Evolutionary conservation across 2,797 vertebrate species (phyloP).

Genomic region (Myiotriccus ornatus): DNA sequence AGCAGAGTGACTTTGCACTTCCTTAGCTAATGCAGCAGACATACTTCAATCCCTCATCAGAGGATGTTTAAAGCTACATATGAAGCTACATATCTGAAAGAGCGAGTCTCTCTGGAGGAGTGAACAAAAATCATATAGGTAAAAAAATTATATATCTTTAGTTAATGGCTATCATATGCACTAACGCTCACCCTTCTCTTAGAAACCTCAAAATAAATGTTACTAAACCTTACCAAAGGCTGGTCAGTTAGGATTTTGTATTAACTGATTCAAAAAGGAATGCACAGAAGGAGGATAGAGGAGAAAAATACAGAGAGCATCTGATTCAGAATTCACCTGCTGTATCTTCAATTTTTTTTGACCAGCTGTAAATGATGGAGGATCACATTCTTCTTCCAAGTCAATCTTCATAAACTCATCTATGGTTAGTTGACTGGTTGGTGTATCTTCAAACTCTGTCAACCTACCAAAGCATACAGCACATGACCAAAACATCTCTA

Average conservation of each 20-base stretch:
- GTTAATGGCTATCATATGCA: not conserved
- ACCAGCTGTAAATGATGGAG: constrained; percentile 89
- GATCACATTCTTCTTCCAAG: constrained; percentile 92
- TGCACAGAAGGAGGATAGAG: not conserved
- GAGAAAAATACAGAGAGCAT: not conserved
- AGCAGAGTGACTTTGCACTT: not conserved
- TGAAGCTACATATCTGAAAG: not conserved
- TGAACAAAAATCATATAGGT: not conserved
- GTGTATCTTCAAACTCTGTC: constrained; percentile 93
- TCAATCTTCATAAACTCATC: constrained; percentile 95
- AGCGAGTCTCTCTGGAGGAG: not conserved
- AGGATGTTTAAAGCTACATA: not conserved
- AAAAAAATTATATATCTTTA: not conserved
- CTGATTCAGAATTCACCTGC: constrained; percentile 74
- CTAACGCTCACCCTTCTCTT: not conserved
- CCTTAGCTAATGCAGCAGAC: not conserved
- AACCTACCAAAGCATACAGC: constrained; percentile 76
- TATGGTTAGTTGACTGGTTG: constrained; percentile 93
- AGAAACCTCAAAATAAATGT: not conserved
- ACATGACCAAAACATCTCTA: not conserved
- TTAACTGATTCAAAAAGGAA: not conserved
- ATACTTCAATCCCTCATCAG: not conserved
- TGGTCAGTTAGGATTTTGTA: not conserved
- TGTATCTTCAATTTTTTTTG: constrained; percentile 83
- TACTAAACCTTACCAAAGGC: not conserved